phyloP scores from a whole-genome alignment of 1,140 invertebrate species.

The Gyrodactylus salaris region DNA sequence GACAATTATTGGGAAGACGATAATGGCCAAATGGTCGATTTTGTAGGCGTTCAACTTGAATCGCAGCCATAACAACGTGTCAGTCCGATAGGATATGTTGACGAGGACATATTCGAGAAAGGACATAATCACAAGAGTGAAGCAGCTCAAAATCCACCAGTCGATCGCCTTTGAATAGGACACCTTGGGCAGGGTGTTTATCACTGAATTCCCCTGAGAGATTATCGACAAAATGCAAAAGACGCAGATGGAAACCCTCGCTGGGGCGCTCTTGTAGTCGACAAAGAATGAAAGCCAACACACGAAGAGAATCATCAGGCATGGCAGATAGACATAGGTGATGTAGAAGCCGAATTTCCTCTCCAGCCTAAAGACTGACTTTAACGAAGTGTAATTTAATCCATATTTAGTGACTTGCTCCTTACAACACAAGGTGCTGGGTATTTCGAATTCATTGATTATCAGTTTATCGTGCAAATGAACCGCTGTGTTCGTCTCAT shows the following conservation, averaged over 20 bases:
- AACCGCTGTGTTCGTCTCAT: neutral
- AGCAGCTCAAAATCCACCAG: constrained; percentile 50
- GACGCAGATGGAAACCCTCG: constrained; percentile 14
- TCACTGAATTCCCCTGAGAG: constrained; percentile 14
- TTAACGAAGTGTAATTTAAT: constrained; percentile 17
- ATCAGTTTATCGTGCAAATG: neutral
- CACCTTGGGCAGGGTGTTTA: constrained; percentile 20
- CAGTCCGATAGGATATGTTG: constrained; percentile 10
- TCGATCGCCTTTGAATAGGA: constrained; percentile 36
- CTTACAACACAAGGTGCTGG: neutral
- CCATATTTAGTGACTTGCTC: neutral
- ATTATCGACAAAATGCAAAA: constrained; percentile 14
- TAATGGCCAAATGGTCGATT: neutral
- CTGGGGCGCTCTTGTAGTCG: constrained; percentile 9
- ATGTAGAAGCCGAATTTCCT: constrained; percentile 48
- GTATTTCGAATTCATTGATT: neutral
- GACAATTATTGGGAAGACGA: neutral
- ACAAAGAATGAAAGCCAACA: constrained; percentile 34
- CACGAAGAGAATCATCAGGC: constrained; percentile 43
- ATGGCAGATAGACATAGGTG: constrained; percentile 52
- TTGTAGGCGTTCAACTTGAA: neutral
- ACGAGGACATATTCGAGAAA: constrained; percentile 48
- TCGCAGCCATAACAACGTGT: neutral
- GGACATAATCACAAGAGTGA: constrained; percentile 47
- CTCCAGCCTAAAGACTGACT: constrained; percentile 39